Base-by-base conservation (phyloP, 2,797 vertebrate species). In the Lutra lutra region DNA sequence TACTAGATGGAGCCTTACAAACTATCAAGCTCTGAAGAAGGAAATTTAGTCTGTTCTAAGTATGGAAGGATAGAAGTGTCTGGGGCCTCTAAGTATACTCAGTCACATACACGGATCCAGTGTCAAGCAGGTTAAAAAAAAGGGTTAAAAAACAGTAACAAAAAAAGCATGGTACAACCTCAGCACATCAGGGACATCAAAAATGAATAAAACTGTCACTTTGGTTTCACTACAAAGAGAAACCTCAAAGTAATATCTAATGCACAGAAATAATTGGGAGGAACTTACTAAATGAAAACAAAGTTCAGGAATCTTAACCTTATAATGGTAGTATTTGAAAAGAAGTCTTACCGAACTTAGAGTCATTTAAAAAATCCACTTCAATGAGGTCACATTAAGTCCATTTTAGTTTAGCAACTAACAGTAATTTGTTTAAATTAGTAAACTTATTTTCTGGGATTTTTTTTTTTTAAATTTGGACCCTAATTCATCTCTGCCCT, bases 311-410 rank as follows among this genome's bases (percentile, higher is more conserved):
- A 48, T 89, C 73, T 92, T 68, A 80, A 62, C 48, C 90, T 84
- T 54, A 94, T 9, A 89, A 80, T 8, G 5, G 15, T 38, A 93
- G 7, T 75, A 56, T 83, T 51, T 86, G 68, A 72, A 96, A 92
- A 77, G 29, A 87, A 95, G 84, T 58, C 35, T 92, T 97, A 79
- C 83, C 89, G 86, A 79, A 83, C 77, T 40, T 84, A 84, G 18
- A 62, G 21, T 48, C 86, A 95, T 87, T 85, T 83, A 93, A 95
- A 95, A 77, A 95, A 89, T 25, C 11, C 46, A 93, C 29, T 73
- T 66, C 32, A 66, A 62, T 56, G 4, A 70, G 15, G 48, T 54
- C 35, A 58, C 18, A 23, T 91, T 73, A 92, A 83, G 14, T 43
- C 21, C 72, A 75, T 70, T 92, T 77, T 48, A 91, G 66, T 75